Percentiles rank a stretch among this genome's conserved stretches.
Evolutionary conservation across 2,113 vertebrate species (phyloP).

Genomic region (Toxotes jaculatrix): DNA sequence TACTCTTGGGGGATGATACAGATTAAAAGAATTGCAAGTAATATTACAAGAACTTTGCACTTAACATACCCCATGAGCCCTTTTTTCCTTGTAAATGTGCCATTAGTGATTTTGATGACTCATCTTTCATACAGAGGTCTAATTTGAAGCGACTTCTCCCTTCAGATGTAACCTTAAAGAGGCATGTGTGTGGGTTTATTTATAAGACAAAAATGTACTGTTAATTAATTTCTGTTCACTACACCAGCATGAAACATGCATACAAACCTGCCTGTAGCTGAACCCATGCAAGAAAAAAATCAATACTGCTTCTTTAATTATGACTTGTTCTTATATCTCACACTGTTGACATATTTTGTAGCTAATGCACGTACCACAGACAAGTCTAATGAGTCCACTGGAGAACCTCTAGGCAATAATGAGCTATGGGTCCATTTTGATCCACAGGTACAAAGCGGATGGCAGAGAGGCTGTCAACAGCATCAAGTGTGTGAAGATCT

Average conservation of each 20-base stretch:
- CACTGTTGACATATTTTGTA: conserved; percentile 3
- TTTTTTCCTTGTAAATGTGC: conserved; percentile 34
- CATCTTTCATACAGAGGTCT: conserved; percentile 39
- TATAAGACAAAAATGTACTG: conserved; percentile 14
- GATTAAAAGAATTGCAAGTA: conserved; percentile 18
- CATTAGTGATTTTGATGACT: conserved; percentile 63
- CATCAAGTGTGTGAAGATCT: no score
- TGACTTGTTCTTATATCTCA: not conserved
- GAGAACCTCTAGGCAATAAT: not conserved
- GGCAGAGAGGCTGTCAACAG: not conserved
- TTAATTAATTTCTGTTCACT: conserved; percentile 6
- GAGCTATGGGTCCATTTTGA: not conserved
- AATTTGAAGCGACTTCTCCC: conserved; percentile 39
- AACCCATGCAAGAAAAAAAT: not conserved
- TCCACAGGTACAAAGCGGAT: conserved; percentile 13
- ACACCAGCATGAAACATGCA: not conserved
- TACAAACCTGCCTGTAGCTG: not conserved
- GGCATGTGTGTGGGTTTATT: conserved; percentile 9
- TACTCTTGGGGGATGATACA: conserved; percentile 48
- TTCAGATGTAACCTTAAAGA: conserved; percentile 46
- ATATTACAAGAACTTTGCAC: conserved; percentile 56
- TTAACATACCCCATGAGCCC: conserved; percentile 57
- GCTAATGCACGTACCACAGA: conserved; percentile 4
- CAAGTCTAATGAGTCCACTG: conserved; percentile 7
- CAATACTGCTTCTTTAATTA: not conserved